Conservation (phyloP, 1,140 invertebrate species). For the Trypoxylus dichotomus region DNA sequence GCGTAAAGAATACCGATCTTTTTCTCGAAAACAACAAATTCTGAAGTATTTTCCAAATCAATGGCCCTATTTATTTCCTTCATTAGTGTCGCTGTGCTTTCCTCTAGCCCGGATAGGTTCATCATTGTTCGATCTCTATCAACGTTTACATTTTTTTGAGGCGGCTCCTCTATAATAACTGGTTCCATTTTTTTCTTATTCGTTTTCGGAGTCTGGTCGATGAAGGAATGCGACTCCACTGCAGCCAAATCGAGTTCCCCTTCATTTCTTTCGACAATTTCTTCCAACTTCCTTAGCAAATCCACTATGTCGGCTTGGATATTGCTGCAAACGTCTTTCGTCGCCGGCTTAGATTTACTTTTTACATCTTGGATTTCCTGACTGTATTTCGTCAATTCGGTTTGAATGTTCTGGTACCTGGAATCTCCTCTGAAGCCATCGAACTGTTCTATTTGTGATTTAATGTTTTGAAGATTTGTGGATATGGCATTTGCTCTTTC, state of each 20-base stretch:
- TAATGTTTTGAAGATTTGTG: not conserved
- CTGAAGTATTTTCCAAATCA: constrained; percentile 21
- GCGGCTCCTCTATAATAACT: not conserved
- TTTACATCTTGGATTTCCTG: constrained; percentile 30
- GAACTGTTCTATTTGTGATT: constrained; percentile 24
- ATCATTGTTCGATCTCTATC: not conserved
- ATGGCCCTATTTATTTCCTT: constrained; percentile 29
- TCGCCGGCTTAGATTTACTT: constrained; percentile 6
- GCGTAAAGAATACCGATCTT: constrained; percentile 33
- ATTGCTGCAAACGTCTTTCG: not conserved
- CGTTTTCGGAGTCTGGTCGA: constrained; percentile 20
- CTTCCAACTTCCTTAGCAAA: constrained; percentile 24
- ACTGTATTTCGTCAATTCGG: not conserved
- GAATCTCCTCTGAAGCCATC: constrained; percentile 1
- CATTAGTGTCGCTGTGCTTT: constrained; percentile 13
- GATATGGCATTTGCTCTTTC: not conserved
- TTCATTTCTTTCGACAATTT: constrained; percentile 30
- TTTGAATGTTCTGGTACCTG: constrained; percentile 22
- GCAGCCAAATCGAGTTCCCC: constrained; percentile 23
- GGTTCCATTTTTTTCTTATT: not conserved
- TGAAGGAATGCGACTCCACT: constrained; percentile 32
- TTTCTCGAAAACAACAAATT: constrained; percentile 31
- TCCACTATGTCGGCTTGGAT: constrained; percentile 16
- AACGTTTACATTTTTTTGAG: not conserved
- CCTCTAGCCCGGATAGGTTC: constrained; percentile 23